Conservation (phyloP, 2,113 vertebrate species). For the Leuciscus idus region DNA sequence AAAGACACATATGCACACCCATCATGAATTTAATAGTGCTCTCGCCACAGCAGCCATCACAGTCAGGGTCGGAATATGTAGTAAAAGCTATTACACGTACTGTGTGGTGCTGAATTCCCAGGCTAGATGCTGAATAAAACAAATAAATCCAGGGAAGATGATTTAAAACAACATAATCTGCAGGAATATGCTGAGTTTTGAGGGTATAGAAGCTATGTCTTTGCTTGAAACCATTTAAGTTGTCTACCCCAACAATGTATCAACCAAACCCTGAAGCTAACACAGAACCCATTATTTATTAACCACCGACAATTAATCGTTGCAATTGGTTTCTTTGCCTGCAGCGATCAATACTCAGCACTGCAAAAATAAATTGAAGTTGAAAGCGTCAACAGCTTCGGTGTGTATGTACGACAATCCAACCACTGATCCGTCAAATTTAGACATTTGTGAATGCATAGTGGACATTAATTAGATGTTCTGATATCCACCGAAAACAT, state of each 20-base stretch:
- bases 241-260: neutral
- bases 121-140: neutral
- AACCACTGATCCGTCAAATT: neutral
- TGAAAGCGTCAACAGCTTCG: neutral
- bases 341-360: slow-evolving; percentile 18
- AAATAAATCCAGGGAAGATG: neutral
- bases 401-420: neutral
- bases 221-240: neutral
- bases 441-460: neutral
- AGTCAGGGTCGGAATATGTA: neutral
- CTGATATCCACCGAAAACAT: neutral
- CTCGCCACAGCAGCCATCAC: neutral
- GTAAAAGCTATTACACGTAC: neutral
- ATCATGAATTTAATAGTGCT: slow-evolving; percentile 18
- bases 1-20: neutral
- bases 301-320: slow-evolving; percentile 6
- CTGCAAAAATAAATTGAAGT: neutral
- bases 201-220: neutral
- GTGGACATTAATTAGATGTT: neutral
- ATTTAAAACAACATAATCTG: neutral
- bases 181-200: neutral
- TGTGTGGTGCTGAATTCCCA: neutral
- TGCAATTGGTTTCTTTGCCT: slow-evolving; percentile 25
- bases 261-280: neutral
- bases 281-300: slow-evolving; percentile 14